These are phyloP conservation scores for Python bivittatus DNA, from an alignment of 2,113 vertebrate species.

Conservation along the genomic window DNA sequence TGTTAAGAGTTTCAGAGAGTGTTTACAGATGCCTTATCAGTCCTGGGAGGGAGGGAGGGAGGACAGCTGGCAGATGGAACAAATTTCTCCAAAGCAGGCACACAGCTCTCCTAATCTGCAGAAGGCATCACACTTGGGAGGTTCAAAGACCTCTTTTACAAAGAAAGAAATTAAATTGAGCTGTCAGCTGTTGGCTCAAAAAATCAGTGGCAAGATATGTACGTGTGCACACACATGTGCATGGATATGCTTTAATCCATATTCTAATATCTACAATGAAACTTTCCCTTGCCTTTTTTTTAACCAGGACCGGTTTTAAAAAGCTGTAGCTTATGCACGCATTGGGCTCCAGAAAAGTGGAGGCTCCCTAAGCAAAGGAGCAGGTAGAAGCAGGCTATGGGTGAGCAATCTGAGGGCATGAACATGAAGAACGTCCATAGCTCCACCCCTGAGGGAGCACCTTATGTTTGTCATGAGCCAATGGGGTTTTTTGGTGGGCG, in stretches of 20 bases:
- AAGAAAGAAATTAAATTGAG: constrained; percentile 66
- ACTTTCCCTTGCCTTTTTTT: not conserved
- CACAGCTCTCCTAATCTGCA: constrained; percentile 62
- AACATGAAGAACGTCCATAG: not conserved
- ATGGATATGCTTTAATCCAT: constrained; percentile 28
- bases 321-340: not conserved
- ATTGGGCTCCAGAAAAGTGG: not conserved
- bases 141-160: constrained; percentile 71
- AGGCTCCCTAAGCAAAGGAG: not conserved
- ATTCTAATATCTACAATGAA: constrained; percentile 22
- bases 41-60: constrained; percentile 17
- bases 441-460: not conserved
- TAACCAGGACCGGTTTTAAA: not conserved
- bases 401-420: not conserved
- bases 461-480: not conserved
- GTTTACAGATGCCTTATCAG: constrained; percentile 78
- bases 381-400: not conserved
- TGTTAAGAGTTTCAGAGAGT: constrained; percentile 63
- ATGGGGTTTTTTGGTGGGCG: not conserved
- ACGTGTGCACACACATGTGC: not conserved
- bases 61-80: constrained; percentile 41
- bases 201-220: constrained; percentile 17
- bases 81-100: constrained; percentile 58
- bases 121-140: constrained; percentile 65
- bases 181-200: constrained; percentile 33